Conservation (phyloP, 2,797 vertebrate species). For the Peromyscus melanophrys region DNA sequence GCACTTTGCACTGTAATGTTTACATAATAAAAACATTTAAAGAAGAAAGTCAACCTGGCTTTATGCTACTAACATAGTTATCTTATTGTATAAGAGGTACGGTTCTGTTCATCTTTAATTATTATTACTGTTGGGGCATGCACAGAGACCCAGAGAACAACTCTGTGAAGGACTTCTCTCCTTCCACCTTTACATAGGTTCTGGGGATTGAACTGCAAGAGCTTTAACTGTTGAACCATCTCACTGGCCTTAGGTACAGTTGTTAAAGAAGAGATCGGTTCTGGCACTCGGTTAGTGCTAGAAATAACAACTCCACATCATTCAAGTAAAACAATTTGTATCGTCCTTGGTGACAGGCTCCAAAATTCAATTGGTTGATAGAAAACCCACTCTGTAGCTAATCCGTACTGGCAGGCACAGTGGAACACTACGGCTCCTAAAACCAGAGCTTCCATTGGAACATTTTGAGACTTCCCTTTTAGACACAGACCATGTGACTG, state of each 20-base stretch:
- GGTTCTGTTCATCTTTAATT: not conserved
- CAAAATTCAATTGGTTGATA: slow-evolving; percentile 59
- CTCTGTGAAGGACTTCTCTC: not conserved
- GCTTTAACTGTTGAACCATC: not conserved
- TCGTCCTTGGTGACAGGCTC: slow-evolving; percentile 56
- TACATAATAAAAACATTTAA: slow-evolving; percentile 53
- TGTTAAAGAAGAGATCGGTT: slow-evolving; percentile 58
- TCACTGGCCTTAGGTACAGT: not conserved
- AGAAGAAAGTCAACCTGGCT: slow-evolving; percentile 18
- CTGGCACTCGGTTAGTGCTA: slow-evolving; percentile 37
- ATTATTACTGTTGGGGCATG: not conserved
- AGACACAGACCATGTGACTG: slow-evolving; percentile 7
- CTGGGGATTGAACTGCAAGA: too few species aligned
- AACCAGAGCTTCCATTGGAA: slow-evolving; percentile 50
- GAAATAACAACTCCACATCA: slow-evolving; percentile 69
- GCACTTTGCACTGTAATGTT: slow-evolving; percentile 3
- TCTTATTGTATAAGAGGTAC: slow-evolving; percentile 24
- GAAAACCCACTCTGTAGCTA: slow-evolving; percentile 59
- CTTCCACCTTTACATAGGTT: not conserved
- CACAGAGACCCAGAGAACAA: not conserved
- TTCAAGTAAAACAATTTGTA: slow-evolving; percentile 52
- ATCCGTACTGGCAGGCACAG: slow-evolving; percentile 48
- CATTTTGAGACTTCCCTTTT: slow-evolving; percentile 60
- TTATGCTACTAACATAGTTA: slow-evolving; percentile 19
- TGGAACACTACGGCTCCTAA: slow-evolving; percentile 44